Evolutionary conservation across 30 jellyfish, hydroid and myxozoan genomes (phyloP).

Genomic region (Chrysaora quinquecirrha): DNA sequence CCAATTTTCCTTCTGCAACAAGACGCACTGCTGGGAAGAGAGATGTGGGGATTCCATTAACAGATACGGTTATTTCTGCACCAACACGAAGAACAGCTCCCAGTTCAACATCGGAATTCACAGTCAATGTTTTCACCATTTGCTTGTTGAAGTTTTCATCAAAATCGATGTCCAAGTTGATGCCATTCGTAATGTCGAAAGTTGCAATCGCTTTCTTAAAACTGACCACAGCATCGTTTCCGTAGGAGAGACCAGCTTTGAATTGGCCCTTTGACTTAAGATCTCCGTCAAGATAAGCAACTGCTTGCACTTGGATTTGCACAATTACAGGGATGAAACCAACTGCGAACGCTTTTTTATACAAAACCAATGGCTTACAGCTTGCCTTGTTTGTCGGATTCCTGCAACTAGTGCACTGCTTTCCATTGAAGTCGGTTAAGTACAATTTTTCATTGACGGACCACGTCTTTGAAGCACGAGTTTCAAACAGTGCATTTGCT

Average conservation of each 20-base stretch:
- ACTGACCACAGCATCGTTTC: neutral
- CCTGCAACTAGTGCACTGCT: neutral
- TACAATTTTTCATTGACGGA: neutral
- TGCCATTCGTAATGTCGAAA: slow-evolving; percentile 23
- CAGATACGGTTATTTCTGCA: slow-evolving; percentile 20
- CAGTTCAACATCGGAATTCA: slow-evolving; percentile 8
- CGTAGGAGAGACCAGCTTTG: neutral
- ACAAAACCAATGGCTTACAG: neutral
- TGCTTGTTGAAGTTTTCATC: neutral
- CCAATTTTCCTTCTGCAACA: slow-evolving; percentile 22
- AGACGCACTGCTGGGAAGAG: slow-evolving; percentile 27
- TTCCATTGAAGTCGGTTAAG: neutral
- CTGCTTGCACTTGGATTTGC: neutral
- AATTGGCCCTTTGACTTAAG: neutral
- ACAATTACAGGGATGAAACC: slow-evolving; percentile 1
- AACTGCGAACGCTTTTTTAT: neutral
- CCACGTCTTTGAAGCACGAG: neutral
- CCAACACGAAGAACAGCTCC: slow-evolving; percentile 46
- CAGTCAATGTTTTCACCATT: neutral
- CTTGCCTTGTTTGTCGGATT: neutral
- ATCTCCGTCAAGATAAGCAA: neutral
- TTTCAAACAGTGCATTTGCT: neutral
- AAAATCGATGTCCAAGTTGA: slow-evolving; percentile 4
- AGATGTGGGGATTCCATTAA: slow-evolving; percentile 34
- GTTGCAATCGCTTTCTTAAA: slow-evolving; percentile 37